These are phyloP conservation scores for Phalera bucephala DNA, from an alignment of 2,888 invertebrate genomes.

Conservation along the genomic window DNA sequence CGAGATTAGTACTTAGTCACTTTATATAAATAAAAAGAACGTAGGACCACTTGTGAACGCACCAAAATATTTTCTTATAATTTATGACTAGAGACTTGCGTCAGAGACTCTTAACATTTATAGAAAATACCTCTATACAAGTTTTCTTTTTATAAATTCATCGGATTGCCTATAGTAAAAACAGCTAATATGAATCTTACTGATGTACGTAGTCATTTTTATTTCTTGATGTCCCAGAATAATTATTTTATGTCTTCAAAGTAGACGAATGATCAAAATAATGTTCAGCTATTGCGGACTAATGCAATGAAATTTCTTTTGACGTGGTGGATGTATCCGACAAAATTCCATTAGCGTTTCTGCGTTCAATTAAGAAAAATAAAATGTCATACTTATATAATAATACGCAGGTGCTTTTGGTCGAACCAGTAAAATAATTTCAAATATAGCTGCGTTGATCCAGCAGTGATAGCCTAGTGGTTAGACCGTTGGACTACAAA, in stretches of 20 bases:
- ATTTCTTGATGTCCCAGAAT: conserved; percentile 5
- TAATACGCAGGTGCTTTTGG: background rate
- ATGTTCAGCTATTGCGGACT: conserved; percentile 9
- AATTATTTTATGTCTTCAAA: conserved; percentile 6
- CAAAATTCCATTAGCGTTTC: background rate
- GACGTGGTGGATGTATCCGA: no score
- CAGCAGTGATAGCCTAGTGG: no score
- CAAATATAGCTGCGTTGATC: no score
- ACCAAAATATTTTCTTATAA: conserved; percentile 44
- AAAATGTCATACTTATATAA: background rate
- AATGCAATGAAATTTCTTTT: background rate
- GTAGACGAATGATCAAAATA: conserved; percentile 13
- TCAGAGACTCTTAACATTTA: conserved; percentile 42
- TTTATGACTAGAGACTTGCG: conserved; percentile 51
- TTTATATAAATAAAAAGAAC: conserved; percentile 41
- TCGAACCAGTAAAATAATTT: background rate
- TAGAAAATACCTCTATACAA: conserved; percentile 32
- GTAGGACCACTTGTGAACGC: conserved; percentile 33
- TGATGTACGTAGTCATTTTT: conserved; percentile 3
- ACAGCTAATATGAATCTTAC: conserved; percentile 18
- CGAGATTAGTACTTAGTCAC: conserved; percentile 31
- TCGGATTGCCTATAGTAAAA: conserved; percentile 12
- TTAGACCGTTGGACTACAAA: no score
- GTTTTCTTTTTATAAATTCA: conserved; percentile 18
- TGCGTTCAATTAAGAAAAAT: background rate